Evolutionary conservation across 2,888 invertebrate genomes (phyloP).

Genomic region (Lampropteryx suffumata): DNA sequence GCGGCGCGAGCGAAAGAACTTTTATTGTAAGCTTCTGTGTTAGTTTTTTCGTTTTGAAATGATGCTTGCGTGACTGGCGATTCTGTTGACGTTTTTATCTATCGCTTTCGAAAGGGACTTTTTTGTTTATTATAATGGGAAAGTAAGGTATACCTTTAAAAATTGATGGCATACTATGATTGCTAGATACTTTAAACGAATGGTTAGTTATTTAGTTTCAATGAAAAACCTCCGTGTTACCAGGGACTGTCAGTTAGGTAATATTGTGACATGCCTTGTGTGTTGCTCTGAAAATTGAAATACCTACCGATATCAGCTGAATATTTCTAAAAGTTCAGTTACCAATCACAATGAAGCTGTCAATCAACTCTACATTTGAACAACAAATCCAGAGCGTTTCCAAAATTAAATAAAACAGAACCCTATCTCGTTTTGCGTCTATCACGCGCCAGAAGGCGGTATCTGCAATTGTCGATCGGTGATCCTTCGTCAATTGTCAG

Average conservation of each 20-base stretch:
- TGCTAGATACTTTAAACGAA: background rate
- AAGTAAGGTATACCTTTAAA: constrained; percentile 6
- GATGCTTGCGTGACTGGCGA: constrained; percentile 53
- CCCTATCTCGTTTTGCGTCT: constrained; percentile 44
- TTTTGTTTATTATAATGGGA: constrained; percentile 18
- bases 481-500: constrained; percentile 73
- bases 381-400: constrained; percentile 17
- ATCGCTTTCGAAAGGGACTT: constrained; percentile 22
- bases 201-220: background rate
- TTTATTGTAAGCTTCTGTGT: constrained; percentile 41
- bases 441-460: constrained; percentile 43
- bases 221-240: too few species aligned
- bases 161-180: constrained; percentile 2
- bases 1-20: constrained; percentile 51
- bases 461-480: constrained; percentile 56
- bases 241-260: too few species aligned
- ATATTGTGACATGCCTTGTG: too few species aligned
- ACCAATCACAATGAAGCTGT: constrained; percentile 8
- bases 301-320: constrained; percentile 1
- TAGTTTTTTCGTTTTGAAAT: constrained; percentile 47
- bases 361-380: constrained; percentile 11
- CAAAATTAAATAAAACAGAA: constrained; percentile 35
- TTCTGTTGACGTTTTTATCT: constrained; percentile 41
- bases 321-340: constrained; percentile 3
- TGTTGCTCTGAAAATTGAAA: background rate